phyloP scores from a whole-genome alignment of 2,888 invertebrate genomes.

The Amphipoea lucens region DNA sequence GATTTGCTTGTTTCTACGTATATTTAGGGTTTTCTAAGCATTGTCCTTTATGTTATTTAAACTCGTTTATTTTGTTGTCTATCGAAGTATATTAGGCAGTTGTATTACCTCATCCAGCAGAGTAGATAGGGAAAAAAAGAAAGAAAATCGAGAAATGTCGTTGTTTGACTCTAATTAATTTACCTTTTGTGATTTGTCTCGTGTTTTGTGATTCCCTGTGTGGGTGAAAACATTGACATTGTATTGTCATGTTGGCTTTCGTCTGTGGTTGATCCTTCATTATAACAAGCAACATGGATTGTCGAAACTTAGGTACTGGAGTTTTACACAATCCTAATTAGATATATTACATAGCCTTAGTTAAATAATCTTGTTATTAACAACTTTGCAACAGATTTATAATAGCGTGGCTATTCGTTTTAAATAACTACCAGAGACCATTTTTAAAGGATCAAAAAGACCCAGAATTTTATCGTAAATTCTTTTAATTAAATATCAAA shows the following conservation, averaged over 20 bases:
- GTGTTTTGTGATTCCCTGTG: constrained; percentile 19
- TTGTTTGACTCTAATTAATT: constrained; percentile 31
- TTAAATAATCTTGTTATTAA: neutral
- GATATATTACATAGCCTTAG: neutral
- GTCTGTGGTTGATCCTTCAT: constrained; percentile 2
- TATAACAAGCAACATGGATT: constrained; percentile 3
- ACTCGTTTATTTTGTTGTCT: neutral
- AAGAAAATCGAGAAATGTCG: neutral
- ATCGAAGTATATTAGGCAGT: neutral
- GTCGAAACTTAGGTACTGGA: neutral
- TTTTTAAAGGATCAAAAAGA: constrained; percentile 7
- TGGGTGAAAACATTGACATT: constrained; percentile 27
- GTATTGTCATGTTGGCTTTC: constrained; percentile 1
- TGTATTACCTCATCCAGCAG: constrained; percentile 12
- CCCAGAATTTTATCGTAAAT: neutral
- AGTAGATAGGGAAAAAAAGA: neutral
- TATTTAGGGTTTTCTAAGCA: neutral
- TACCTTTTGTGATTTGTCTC: constrained; percentile 27
- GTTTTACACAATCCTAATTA: neutral
- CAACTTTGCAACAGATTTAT: neutral
- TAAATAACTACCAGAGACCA: neutral
- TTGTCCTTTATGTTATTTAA: neutral
- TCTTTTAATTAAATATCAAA: constrained; percentile 22
- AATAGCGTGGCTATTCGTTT: neutral
- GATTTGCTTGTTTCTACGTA: neutral